Percentiles rank a stretch among this genome's conserved stretches.
phyloP scores from a whole-genome alignment of 2,888 invertebrate genomes.

The Agrochola lychnidis region DNA sequence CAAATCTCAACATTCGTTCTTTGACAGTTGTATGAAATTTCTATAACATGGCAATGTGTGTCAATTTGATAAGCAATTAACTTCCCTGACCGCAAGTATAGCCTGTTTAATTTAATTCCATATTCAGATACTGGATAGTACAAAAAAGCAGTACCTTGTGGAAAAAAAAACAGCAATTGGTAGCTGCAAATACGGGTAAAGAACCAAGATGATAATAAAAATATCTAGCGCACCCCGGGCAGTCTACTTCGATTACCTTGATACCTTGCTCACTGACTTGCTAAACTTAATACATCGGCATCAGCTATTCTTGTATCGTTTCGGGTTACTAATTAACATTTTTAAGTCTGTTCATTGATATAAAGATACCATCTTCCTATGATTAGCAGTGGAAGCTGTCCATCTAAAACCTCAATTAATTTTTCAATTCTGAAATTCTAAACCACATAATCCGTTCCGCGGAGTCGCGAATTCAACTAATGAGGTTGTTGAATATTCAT shows the following conservation, averaged over 20 bases:
- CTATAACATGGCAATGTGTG: too few species aligned
- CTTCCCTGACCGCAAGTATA: neutral
- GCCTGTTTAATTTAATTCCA: neutral
- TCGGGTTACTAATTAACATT: neutral
- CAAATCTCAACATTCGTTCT: neutral
- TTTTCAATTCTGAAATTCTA: neutral
- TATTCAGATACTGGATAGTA: neutral
- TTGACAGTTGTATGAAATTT: neutral
- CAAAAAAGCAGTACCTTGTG: neutral
- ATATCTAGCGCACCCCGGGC: neutral
- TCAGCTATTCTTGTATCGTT: neutral
- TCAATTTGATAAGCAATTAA: neutral
- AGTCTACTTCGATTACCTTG: neutral
- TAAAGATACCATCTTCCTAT: constrained; percentile 3
- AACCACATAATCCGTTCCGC: neutral
- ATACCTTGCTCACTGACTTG: neutral
- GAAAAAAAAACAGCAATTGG: neutral
- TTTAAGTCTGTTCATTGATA: neutral
- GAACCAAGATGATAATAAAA: neutral
- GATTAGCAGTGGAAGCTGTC: neutral
- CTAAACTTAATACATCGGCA: neutral
- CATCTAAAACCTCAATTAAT: neutral
- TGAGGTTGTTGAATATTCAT: constrained; percentile 17
- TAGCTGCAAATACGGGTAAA: neutral
- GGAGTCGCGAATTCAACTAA: constrained; percentile 6